Evolutionary conservation across 2,888 invertebrate species (phyloP), one percentile per base, ranked within the genome.

Genomic region (Dynastes maya): DNA sequence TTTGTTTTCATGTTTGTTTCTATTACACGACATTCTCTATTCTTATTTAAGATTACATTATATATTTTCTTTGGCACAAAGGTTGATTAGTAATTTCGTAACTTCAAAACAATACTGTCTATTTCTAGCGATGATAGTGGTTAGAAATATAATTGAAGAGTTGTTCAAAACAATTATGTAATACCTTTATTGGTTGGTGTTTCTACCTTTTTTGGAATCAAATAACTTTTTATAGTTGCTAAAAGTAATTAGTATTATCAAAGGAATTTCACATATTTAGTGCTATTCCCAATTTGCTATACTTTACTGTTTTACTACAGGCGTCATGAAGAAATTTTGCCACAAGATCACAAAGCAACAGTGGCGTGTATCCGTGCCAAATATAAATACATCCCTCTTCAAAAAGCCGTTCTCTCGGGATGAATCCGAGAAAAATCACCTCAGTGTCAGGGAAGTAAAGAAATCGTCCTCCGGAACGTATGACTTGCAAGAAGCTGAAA

Each of bases 311-410:
- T 72, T 72, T 40, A 37, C 37, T 40, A 0, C 37, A 61, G 58
- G 58, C 58, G 72, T 58, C 63, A 89, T 89, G 89, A 89, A 88
- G 84, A 89, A 88, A 82, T 86, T 89, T 81, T 88, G 86, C 80
- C 86, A 86, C 65, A 88, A 88, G 85, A 84, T 89, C 71, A 83
- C 84, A n/a, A 87, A 88, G 76, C 88, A 87, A 79, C 87, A 88
- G 80, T 88, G 89, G 88, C 84, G 89, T 29, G 84, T 88, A 11
- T 88, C 87, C 4, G 87, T 89, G 45, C 88, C 89, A 2, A 88
- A 87, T 80, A 80, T 88, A 58, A 87, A 85, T 78, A 82, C 84
- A 11, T 79, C 81, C 6, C 80, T 86, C n/a, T 86, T 87, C 71
- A 80, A 82, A 72, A 85, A 83, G 80, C 84, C 85, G 3, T 82